Conservation (phyloP, 2,797 vertebrate genomes). For the Lagocephalus sceleratus region DNA sequence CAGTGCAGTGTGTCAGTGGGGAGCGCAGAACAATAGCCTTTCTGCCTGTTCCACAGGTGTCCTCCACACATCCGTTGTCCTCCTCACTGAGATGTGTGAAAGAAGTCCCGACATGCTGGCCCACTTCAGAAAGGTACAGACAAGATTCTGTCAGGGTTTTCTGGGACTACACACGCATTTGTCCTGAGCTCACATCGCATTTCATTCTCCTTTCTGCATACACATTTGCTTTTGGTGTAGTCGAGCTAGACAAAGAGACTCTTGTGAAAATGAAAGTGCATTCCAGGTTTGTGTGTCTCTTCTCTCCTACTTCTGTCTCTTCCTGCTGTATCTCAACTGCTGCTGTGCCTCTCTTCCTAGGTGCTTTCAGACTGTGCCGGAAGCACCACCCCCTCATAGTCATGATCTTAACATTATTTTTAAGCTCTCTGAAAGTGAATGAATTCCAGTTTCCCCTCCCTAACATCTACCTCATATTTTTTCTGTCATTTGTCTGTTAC, state of each 20-base stretch:
- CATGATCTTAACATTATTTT: slow-evolving; percentile 78
- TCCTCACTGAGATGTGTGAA: slow-evolving; percentile 99
- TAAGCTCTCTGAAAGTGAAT: slow-evolving; percentile 80
- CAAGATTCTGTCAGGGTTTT: background rate
- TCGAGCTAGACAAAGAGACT: slow-evolving; percentile 40
- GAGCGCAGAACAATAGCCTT: background rate
- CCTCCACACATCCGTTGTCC: slow-evolving; percentile 97
- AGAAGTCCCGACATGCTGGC: slow-evolving; percentile 98
- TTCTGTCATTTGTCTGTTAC: slow-evolving; percentile 97
- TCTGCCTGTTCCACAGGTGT: slow-evolving; percentile 79
- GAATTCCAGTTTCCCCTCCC: slow-evolving; percentile 79
- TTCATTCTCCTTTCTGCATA: slow-evolving; percentile 64
- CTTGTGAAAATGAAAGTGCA: slow-evolving; percentile 37
- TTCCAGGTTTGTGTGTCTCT: slow-evolving; percentile 45
- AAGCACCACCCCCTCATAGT: slow-evolving; percentile 68
- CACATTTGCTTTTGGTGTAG: slow-evolving; percentile 50
- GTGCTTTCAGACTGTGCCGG: slow-evolving; percentile 60
- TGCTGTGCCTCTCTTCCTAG: slow-evolving; percentile 62
- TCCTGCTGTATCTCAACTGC: slow-evolving; percentile 60
- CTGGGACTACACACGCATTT: slow-evolving; percentile 39
- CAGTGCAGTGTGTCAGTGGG: background rate
- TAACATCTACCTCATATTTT: slow-evolving; percentile 97
- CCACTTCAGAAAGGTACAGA: slow-evolving; percentile 96
- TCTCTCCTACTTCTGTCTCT: slow-evolving; percentile 58
- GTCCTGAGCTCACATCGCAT: slow-evolving; percentile 60